Evolutionary conservation across 2,797 vertebrate genomes (phyloP), one percentile per base, ranked within the genome.

Genomic region (Diplodus puntazzo): DNA sequence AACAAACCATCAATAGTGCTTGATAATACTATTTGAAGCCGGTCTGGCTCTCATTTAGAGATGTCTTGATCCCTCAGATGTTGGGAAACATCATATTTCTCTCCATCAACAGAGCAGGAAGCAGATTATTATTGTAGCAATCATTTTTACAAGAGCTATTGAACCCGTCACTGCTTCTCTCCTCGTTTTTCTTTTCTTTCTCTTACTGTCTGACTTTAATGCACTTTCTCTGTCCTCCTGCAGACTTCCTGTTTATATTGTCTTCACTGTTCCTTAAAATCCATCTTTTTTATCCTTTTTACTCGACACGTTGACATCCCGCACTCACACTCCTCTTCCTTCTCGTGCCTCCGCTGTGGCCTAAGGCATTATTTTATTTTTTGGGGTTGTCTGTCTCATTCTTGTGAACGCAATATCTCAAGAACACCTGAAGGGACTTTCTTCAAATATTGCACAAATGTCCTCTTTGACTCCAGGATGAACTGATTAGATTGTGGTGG

Each of bases 131-230:
- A 88, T 89, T 88, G 57, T 11, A 64, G 81, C 82, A 90, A 88
- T 80, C 73, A 75, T 88, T 92, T 92, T 84, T 85, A 81, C 68
- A 60, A 76, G 69, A 73, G 79, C 80, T 76, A 88, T 92, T 89
- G 39, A 92, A 89, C 69, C 50, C 54, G 9, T 69, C 62, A 62
- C 49, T 61, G 65, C 68, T 57, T 75, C 54, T 53, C 60, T 77
- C 64, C 12, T 84, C 54, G 78, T 69, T 69, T 16, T 27, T 27
- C 27, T 21, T 73, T 58, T 63, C n/a, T 59, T 59, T n/a, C 2
- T 64, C 58, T 58, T 6, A 1, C 39, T 61, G 42, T 59, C 55
- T 75, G 21, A 30, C 53, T 55, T 63, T n/a, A 63, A 68, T 49
- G 18, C 7, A 17, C 39, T 66, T 39, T 83, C n/a, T 81, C 55